Base-by-base conservation (phyloP, 2,888 invertebrate species). In the Crossocerus cetratus region DNA sequence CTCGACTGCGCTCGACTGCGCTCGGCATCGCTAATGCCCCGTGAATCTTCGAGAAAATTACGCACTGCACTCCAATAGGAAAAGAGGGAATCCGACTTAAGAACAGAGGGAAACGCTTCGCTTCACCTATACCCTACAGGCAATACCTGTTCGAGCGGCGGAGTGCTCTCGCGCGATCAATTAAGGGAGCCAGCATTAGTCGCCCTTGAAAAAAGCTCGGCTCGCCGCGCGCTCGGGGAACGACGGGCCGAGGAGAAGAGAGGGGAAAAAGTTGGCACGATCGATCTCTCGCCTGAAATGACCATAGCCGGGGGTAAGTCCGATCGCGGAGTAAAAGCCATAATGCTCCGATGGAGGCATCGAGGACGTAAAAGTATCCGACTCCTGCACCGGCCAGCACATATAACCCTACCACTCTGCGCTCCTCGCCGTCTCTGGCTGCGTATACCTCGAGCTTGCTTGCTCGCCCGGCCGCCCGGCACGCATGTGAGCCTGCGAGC, bases 291-390 rank as follows among this genome's bases (percentile, higher is more conserved):
- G 22, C 54, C 69, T 32, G 80, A 81, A 84, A 84, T 84, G 82
- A 78, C 82, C 81, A 81, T 81, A 80, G 81, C 74, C 73, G 81
- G 81, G 80, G 82, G 84, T 79, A 79, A 82, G 76, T 75, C 76
- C 75, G 77, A 70, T 74, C 71, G 32, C 32, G 77, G 74, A 80
- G 76, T 79, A 82, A 79, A 76, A 78, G 77, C 82, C 77, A 83
- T 81, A 83, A 82, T 82, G 76, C 77, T 70, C 65, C 55, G 69
- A 58, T 53, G 66, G 70, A 66, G 75, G 59, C 77, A 80, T 74
- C 76, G 72, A 58, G 75, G 68, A 69, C 69, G 69, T 78, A 83
- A 83, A 82, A 80, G 72, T 70, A 59, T 65, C 32, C 54, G 69
- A 57, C 55, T 67, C 69, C 66, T 11, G 32, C 32, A 8, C 32